phyloP scores from a whole-genome alignment of 2,113 vertebrate genomes.

The Trematocara stigmaticum region DNA sequence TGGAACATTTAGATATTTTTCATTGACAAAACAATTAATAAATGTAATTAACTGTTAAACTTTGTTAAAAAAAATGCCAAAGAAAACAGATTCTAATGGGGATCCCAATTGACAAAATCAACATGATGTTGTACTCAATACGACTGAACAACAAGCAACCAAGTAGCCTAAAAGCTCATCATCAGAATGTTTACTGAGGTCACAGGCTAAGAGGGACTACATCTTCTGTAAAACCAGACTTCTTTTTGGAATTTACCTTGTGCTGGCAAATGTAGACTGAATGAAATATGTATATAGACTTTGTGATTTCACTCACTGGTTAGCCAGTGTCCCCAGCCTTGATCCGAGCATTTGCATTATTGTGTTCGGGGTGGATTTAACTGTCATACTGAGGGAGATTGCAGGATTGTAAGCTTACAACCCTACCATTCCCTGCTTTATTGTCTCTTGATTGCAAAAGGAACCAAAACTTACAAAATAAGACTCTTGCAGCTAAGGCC shows the following conservation, averaged over 20 bases:
- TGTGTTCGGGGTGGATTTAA: neutral
- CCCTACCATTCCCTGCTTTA: neutral
- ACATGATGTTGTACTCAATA: neutral
- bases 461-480: neutral
- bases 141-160: neutral
- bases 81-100: neutral
- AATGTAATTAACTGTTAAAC: neutral
- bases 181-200: neutral
- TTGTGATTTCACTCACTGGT: neutral
- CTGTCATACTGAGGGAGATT: neutral
- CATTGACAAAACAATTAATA: neutral
- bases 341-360: neutral
- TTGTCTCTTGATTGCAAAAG: neutral
- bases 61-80: neutral
- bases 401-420: neutral
- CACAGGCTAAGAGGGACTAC: neutral
- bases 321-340: neutral
- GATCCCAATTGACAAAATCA: neutral
- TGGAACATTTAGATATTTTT: neutral
- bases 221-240: neutral
- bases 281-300: neutral
- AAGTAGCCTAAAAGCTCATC: neutral
- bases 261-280: neutral
- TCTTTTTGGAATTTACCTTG: neutral
- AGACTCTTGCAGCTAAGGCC: neutral